These are phyloP conservation scores for Proctacanthus coquilletti DNA, from an alignment of 1,140 invertebrate species.

Conservation along the genomic window DNA sequence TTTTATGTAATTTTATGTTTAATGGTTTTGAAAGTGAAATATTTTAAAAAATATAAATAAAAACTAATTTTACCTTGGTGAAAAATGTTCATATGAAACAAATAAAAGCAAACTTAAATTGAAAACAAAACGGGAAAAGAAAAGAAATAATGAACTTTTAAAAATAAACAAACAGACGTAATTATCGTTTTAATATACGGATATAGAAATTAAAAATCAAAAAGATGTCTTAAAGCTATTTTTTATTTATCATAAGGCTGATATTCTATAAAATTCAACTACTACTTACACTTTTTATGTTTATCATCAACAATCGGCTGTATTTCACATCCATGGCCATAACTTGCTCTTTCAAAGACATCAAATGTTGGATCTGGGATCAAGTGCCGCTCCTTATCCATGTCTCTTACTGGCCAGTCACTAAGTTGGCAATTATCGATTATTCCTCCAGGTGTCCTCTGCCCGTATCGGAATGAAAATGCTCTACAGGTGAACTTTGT, in stretches of 20 bases:
- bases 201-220: background rate
- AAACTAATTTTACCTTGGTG: too few species aligned
- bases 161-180: background rate
- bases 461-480: conserved; percentile 56
- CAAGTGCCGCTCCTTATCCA: conserved; percentile 39
- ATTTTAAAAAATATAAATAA: too few species aligned
- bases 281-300: conserved; percentile 30
- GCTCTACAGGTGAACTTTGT: conserved; percentile 56
- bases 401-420: conserved; percentile 48
- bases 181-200: background rate
- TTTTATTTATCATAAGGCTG: background rate
- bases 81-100: too few species aligned
- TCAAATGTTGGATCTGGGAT: conserved; percentile 46
- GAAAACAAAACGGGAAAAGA: too few species aligned
- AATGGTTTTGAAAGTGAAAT: too few species aligned
- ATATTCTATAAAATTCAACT: background rate
- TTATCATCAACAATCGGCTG: conserved; percentile 33
- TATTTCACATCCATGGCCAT: conserved; percentile 58
- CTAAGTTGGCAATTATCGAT: conserved; percentile 56
- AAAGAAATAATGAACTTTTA: too few species aligned
- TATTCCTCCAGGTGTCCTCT: conserved; percentile 40
- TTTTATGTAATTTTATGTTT: too few species aligned
- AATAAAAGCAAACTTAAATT: too few species aligned
- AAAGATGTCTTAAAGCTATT: too few species aligned
- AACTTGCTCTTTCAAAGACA: conserved; percentile 60